Percentiles rank a stretch among this genome's conserved stretches.
Conservation (phyloP, 2,113 vertebrate species). For the Anarhynchus alexandrinus region DNA sequence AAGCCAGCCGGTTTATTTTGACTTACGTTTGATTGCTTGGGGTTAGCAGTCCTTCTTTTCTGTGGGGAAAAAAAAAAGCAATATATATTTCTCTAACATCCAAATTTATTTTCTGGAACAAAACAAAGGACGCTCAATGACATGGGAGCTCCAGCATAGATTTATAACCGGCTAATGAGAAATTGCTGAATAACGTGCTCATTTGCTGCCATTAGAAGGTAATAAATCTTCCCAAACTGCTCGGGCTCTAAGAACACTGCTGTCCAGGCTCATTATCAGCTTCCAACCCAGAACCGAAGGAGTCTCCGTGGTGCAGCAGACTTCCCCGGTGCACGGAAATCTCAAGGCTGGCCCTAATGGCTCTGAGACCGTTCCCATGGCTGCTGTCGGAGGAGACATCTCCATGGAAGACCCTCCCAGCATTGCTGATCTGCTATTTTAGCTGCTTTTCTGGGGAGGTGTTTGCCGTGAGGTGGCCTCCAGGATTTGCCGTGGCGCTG, state of each 20-base stretch:
- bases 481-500: background rate
- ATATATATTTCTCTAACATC: background rate
- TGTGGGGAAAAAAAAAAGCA: background rate
- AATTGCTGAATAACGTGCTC: background rate
- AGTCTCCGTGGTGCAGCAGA: accelerated
- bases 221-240: background rate
- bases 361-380: background rate
- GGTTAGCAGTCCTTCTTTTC: background rate
- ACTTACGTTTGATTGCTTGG: background rate
- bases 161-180: background rate
- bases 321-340: background rate
- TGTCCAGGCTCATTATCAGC: background rate
- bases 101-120: background rate
- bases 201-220: background rate
- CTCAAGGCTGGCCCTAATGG: background rate
- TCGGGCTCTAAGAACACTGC: accelerated
- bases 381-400: background rate
- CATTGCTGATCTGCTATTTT: background rate
- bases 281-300: background rate
- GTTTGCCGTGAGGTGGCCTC: background rate
- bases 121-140: background rate
- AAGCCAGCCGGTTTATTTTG: background rate
- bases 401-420: accelerated
- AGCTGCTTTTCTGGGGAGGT: accelerated
- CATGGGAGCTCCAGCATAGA: background rate